Conservation (phyloP, 2,797 vertebrate species). For the Emys orbicularis region DNA sequence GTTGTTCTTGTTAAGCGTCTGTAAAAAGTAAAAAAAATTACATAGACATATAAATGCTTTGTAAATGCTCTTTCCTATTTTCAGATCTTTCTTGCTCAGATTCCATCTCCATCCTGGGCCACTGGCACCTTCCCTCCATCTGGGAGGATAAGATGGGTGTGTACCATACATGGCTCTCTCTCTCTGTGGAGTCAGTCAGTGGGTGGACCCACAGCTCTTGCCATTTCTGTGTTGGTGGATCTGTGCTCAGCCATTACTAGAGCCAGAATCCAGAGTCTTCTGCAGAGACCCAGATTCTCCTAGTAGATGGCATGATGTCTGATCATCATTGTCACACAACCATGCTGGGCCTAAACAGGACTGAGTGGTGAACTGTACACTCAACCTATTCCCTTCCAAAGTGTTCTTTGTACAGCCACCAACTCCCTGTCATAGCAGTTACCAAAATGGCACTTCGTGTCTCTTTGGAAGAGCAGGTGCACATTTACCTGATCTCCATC, state of each 20-base stretch:
- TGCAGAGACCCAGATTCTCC: neutral
- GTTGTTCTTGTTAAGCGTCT: slow-evolving; percentile 99
- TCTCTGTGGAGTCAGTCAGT: neutral
- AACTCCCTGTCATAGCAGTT: slow-evolving; percentile 58
- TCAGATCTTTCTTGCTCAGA: slow-evolving; percentile 60
- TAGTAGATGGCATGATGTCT: neutral
- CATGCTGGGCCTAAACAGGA: slow-evolving; percentile 59
- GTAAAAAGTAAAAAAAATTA: slow-evolving; percentile 68
- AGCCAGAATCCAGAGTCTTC: slow-evolving; percentile 30
- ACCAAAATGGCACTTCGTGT: slow-evolving; percentile 41
- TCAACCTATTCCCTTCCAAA: slow-evolving; percentile 37
- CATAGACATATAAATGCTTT: neutral
- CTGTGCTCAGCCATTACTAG: slow-evolving; percentile 27
- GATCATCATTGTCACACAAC: slow-evolving; percentile 38
- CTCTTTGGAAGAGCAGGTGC: slow-evolving; percentile 75
- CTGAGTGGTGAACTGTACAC: neutral
- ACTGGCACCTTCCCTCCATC: slow-evolving; percentile 46
- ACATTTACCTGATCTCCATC: slow-evolving; percentile 83
- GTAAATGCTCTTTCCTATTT: slow-evolving; percentile 18
- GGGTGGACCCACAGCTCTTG: slow-evolving; percentile 32
- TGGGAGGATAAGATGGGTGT: slow-evolving; percentile 48
- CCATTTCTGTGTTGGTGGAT: neutral
- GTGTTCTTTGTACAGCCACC: neutral
- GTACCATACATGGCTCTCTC: neutral
- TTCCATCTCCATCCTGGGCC: slow-evolving; percentile 42